phyloP scores from a whole-genome alignment of 1,140 invertebrate genomes.

The Idris sp. region DNA sequence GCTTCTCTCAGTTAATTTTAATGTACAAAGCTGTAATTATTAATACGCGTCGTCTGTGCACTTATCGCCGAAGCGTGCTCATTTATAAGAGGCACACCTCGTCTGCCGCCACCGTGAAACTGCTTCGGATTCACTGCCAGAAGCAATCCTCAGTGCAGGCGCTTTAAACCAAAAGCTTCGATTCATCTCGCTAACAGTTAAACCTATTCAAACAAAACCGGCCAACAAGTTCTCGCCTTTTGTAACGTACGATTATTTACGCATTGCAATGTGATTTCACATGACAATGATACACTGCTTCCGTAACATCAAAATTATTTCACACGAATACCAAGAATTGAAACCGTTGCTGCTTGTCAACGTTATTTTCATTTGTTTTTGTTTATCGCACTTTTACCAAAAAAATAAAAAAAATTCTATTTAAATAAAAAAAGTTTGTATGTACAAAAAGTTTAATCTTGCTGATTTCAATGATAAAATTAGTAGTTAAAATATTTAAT shows the following conservation, averaged over 20 bases:
- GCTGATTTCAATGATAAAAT: no score
- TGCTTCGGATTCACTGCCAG: slow-evolving; percentile 37
- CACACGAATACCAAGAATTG: slow-evolving; percentile 24
- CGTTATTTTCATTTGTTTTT: slow-evolving; percentile 26
- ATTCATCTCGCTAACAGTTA: slow-evolving; percentile 48
- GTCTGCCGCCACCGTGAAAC: slow-evolving; percentile 48
- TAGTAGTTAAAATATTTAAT: no score
- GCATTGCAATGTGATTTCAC: slow-evolving; percentile 33
- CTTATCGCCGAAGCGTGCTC: slow-evolving; percentile 65
- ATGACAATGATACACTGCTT: slow-evolving; percentile 52
- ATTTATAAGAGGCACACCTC: slow-evolving; percentile 72
- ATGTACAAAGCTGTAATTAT: slow-evolving; percentile 77
- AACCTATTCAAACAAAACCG: slow-evolving; percentile 53
- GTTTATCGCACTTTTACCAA: no score
- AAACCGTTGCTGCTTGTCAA: slow-evolving; percentile 23
- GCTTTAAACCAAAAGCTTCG: slow-evolving; percentile 50
- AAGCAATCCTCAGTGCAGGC: slow-evolving; percentile 30
- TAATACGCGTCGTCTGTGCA: slow-evolving; percentile 76
- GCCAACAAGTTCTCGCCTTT: slow-evolving; percentile 39
- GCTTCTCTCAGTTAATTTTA: slow-evolving; percentile 70
- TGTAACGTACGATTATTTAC: slow-evolving; percentile 42
- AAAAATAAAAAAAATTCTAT: no score
- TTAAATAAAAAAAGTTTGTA: no score
- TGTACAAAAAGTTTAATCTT: no score
- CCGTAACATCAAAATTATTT: slow-evolving; percentile 45